Percentiles rank a stretch among this genome's conserved stretches.
Conservation (phyloP, 2,113 vertebrate genomes). For the Xiphorhynchus elegans region DNA sequence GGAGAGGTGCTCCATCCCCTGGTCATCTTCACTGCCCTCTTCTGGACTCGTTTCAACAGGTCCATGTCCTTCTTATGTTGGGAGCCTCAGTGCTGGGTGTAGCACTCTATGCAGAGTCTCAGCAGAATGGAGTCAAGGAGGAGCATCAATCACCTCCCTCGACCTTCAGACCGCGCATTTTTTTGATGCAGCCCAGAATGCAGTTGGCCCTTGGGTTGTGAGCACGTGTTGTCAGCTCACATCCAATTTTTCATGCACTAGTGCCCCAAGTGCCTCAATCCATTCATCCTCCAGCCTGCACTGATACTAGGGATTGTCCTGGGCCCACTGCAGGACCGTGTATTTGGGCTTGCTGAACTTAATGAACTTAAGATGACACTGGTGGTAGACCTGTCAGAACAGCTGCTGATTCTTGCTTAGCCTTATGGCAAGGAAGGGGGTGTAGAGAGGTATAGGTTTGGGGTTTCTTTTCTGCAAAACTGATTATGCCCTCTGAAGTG, state of each 20-base stretch:
- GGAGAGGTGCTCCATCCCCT: neutral
- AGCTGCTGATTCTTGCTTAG: neutral
- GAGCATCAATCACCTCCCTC: neutral
- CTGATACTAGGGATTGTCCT: neutral
- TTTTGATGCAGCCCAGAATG: neutral
- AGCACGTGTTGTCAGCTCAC: fast-evolving
- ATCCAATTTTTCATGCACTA: neutral
- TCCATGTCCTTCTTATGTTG: neutral
- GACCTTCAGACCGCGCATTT: fast-evolving
- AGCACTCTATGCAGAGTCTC: neutral
- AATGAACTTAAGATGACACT: neutral
- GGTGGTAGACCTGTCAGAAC: neutral
- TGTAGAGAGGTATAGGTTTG: neutral
- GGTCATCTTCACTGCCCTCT: neutral
- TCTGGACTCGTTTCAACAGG: neutral
- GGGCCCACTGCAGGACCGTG: neutral
- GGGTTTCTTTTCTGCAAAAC: neutral
- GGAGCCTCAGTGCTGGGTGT: fast-evolving
- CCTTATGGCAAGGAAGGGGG: neutral
- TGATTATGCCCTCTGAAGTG: neutral
- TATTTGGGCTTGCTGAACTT: neutral
- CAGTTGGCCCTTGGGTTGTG: neutral
- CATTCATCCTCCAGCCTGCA: neutral
- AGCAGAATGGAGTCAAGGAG: neutral
- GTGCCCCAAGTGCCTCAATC: neutral